Percentiles rank a stretch among this genome's conserved stretches.
Evolutionary conservation across 2,888 invertebrate genomes (phyloP).

Genomic region (Andrena bucephala): DNA sequence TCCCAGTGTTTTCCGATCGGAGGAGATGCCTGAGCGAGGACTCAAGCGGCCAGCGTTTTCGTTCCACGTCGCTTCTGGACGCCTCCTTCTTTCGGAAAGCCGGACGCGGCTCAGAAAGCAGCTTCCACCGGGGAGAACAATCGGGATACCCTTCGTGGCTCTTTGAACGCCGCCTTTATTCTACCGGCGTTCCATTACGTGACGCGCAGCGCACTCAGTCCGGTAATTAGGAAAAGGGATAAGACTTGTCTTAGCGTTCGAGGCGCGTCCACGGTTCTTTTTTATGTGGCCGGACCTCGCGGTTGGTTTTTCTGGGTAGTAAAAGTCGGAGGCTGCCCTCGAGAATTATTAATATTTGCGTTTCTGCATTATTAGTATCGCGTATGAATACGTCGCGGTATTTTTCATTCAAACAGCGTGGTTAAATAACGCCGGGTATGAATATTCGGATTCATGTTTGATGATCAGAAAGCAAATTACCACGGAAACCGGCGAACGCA

Average conservation of each 20-base stretch:
- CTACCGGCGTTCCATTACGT: not conserved
- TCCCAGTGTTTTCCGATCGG: constrained; percentile 51
- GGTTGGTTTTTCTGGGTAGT: too few species aligned
- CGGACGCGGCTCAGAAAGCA: constrained; percentile 1
- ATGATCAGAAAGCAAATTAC: constrained; percentile 24
- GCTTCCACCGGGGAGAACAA: not conserved
- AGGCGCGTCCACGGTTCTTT: not conserved
- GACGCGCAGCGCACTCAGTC: not conserved
- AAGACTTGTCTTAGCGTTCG: not conserved
- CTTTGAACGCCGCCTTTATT: not conserved
- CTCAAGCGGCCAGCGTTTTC: constrained; percentile 30
- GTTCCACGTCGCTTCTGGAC: constrained; percentile 45
- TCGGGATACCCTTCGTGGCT: not conserved
- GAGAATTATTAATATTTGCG: too few species aligned
- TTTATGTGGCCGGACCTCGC: too few species aligned
- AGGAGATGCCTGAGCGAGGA: too few species aligned
- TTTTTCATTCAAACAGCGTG: not conserved
- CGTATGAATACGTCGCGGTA: not conserved
- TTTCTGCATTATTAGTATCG: too few species aligned
- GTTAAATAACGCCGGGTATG: not conserved
- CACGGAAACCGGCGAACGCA: not conserved
- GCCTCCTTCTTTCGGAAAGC: constrained; percentile 31
- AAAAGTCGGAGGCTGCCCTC: too few species aligned
- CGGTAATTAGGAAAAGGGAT: constrained; percentile 18
- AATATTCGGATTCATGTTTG: constrained; percentile 1